These are phyloP conservation scores for Drosophila novamexicana DNA, from an alignment of 1,140 invertebrate species.

Conservation along the genomic window DNA sequence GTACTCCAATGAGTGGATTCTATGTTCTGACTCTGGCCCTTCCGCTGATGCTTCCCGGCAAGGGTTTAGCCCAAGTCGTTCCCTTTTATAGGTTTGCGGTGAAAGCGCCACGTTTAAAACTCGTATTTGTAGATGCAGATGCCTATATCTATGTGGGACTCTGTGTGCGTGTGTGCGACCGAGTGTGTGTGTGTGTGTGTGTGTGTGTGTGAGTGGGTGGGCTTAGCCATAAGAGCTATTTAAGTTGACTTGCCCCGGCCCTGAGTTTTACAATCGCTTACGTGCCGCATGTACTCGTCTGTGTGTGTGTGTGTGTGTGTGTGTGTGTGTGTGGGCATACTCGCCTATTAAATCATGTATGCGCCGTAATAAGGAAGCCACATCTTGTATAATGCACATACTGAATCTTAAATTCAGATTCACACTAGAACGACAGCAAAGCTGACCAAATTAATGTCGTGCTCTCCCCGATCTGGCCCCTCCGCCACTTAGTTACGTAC, in stretches of 20 bases:
- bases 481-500: conserved; percentile 20
- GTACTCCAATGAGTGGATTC: conserved; percentile 60
- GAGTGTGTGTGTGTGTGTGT: conserved; percentile 3
- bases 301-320: neutral
- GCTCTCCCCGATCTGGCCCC: conserved; percentile 9
- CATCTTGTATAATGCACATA: conserved; percentile 42
- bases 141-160: conserved; percentile 11
- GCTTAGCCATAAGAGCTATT: conserved; percentile 67
- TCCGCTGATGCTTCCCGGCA: conserved; percentile 9
- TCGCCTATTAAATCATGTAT: conserved; percentile 68
- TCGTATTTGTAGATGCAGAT: conserved; percentile 38
- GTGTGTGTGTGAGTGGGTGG: neutral
- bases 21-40: neutral
- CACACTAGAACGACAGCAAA: conserved; percentile 51
- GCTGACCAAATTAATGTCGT: conserved; percentile 46
- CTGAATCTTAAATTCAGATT: conserved; percentile 53
- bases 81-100: conserved; percentile 68
- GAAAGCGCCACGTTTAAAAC: conserved; percentile 55
- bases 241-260: conserved; percentile 63
- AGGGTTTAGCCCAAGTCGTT: conserved; percentile 60
- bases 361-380: conserved; percentile 74
- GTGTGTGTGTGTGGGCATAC: neutral
- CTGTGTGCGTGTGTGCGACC: neutral
- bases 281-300: conserved; percentile 29
- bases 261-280: conserved; percentile 64